Evolutionary conservation across 2,797 vertebrate genomes (phyloP), one percentile per base, ranked within the genome.

Genomic region (Hyperoplus immaculatus): DNA sequence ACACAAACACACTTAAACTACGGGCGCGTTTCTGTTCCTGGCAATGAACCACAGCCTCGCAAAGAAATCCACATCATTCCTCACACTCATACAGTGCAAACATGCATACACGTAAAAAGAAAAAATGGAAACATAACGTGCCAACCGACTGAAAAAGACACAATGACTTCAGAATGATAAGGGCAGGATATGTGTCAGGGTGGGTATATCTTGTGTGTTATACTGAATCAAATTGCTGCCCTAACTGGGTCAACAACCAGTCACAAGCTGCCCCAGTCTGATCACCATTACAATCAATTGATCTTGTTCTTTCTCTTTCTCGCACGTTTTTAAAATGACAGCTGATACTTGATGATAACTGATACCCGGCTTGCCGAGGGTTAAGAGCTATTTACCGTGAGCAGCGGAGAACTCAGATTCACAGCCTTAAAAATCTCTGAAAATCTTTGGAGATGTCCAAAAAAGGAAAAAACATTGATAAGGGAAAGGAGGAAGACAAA

Each of bases 231-330:
- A 70, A 69, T 47, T 61, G 80, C 45, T 72, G 61, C 57, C 18
- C 58, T 53, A 38, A 60, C 51, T 60, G 38, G 69, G 71, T 86
- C 80, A 81, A 78, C 71, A 13, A 60, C 61, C 41, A 78, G 47
- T 59, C 69, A 61, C 77, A 75, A 3, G 57, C 36, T 75, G 49
- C 57, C 0, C 49, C 39, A 29, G 13, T 71, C 59, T 69, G 57
- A 81, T 77, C 69, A 67, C 59, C 59, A 65, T 72, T 84, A 68
- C 47, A 61, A 75, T 80, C 43, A 69, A 82, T 61, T 43, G 64
- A 77, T 75, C 55, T 62, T 60, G 64, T 13, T n/a, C 49, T 46
- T 2, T 51, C 55, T 38, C 65, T 16, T 38, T 38, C 60, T 15
- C 53, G n/a, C 47, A 6, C 4, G 47, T 53, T 39, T 64, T 59